Evolutionary conservation across 2,888 invertebrate species (phyloP).

Genomic region (Harpalus rufipes): DNA sequence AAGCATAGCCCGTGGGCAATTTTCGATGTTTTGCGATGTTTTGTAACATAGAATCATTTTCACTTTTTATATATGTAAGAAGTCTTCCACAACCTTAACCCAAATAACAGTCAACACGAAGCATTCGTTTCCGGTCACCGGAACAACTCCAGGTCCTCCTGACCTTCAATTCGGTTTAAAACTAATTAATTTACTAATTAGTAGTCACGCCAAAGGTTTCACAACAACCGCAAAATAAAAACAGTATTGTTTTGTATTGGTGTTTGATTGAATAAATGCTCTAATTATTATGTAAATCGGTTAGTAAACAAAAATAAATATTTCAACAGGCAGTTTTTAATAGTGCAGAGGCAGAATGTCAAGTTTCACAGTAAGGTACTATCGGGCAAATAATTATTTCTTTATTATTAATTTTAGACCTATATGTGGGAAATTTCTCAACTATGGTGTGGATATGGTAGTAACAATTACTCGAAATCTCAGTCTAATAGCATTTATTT

Average conservation of each 20-base stretch:
- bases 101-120: neutral
- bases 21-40: too few species aligned
- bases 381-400: too few species aligned
- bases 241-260: neutral
- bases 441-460: too few species aligned
- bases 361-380: too few species aligned
- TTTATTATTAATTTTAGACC: too few species aligned
- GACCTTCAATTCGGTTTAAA: neutral
- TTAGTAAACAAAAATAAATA: neutral
- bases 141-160: conserved; percentile 6
- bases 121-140: conserved; percentile 39
- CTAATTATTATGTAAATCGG: neutral
- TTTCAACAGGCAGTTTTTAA: neutral
- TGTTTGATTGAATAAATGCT: neutral
- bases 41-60: neutral
- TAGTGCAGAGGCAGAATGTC: too few species aligned
- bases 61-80: neutral
- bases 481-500: too few species aligned
- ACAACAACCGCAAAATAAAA: neutral
- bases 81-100: neutral
- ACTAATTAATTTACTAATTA: conserved; percentile 7
- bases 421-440: too few species aligned
- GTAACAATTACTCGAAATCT: too few species aligned
- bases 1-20: too few species aligned
- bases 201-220: neutral